These are phyloP conservation scores for Aphodius sticticus DNA, from an alignment of 2,888 invertebrate species.

Conservation along the genomic window DNA sequence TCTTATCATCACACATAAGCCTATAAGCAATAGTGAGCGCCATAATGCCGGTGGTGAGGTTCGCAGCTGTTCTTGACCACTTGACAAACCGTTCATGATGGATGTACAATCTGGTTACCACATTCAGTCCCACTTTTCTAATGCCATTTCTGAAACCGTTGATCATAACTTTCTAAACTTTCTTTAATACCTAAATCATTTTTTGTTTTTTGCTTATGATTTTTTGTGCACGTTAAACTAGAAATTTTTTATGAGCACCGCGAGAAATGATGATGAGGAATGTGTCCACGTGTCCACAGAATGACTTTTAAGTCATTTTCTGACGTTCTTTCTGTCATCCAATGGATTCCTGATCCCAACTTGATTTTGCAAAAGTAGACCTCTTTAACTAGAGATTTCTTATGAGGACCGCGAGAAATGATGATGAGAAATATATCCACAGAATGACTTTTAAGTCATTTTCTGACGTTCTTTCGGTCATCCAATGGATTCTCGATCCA, in stretches of 20 bases:
- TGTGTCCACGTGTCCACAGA: background rate
- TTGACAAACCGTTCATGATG: background rate
- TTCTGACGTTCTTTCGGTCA: background rate
- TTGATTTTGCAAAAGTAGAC: background rate
- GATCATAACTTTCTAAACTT: background rate
- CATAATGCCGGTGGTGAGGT: constrained; percentile 10
- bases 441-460: background rate
- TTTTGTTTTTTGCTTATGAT: background rate
- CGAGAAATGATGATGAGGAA: background rate
- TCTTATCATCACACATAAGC: constrained; percentile 1
- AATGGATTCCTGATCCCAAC: background rate
- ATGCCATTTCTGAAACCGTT: background rate
- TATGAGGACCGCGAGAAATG: background rate
- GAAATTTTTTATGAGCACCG: background rate
- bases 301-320: background rate
- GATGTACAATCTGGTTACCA: background rate
- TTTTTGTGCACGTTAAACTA: background rate
- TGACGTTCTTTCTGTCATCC: background rate
- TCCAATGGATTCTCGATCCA: background rate
- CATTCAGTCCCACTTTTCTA: background rate
- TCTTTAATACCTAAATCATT: background rate
- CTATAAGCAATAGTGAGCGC: background rate
- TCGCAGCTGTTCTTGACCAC: constrained; percentile 9
- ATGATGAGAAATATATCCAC: background rate
- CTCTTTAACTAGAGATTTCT: background rate